Evolutionary conservation across 2,888 invertebrate genomes (phyloP).

Genomic region (Andricus curvator): DNA sequence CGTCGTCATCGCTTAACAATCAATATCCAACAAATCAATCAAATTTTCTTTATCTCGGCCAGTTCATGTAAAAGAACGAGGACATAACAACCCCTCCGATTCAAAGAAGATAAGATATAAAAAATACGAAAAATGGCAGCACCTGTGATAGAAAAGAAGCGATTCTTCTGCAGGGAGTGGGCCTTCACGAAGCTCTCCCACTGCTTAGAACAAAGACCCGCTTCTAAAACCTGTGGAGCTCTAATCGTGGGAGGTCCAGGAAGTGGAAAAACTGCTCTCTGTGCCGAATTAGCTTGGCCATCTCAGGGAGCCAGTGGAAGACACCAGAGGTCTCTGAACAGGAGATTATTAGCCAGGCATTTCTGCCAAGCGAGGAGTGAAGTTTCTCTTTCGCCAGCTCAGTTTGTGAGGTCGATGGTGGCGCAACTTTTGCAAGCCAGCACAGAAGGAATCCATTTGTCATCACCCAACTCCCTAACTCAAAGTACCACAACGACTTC

Average conservation of each 20-base stretch:
- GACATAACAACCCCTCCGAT: background rate
- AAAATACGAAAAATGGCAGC: conserved; percentile 70
- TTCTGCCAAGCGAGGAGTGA: conserved; percentile 93
- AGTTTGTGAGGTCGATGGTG: conserved; percentile 91
- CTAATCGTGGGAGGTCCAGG: conserved; percentile 95
- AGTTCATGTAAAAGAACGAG: background rate
- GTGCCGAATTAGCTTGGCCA: conserved; percentile 88
- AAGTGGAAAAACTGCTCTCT: conserved; percentile 95
- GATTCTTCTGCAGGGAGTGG: conserved; percentile 96
- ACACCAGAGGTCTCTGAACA: conserved; percentile 86
- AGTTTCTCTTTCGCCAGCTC: conserved; percentile 90
- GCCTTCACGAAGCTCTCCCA: conserved; percentile 95
- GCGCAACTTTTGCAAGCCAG: conserved; percentile 88
- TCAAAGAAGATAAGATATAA: background rate
- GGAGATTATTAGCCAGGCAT: conserved; percentile 91
- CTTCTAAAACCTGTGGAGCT: conserved; percentile 92
- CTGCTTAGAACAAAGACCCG: conserved; percentile 92
- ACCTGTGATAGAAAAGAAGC: conserved; percentile 82
- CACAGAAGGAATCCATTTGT: conserved; percentile 70
- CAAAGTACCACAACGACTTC: conserved; percentile 78
- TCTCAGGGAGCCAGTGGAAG: conserved; percentile 84
- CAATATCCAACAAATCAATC: conserved; percentile 22
- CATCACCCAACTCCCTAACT: conserved; percentile 69
- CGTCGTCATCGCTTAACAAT: conserved; percentile 12
- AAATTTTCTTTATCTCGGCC: background rate